Percentiles rank a stretch among this genome's conserved stretches.
Conservation (phyloP, 2,888 invertebrate species). For the Acleris holmiana region DNA sequence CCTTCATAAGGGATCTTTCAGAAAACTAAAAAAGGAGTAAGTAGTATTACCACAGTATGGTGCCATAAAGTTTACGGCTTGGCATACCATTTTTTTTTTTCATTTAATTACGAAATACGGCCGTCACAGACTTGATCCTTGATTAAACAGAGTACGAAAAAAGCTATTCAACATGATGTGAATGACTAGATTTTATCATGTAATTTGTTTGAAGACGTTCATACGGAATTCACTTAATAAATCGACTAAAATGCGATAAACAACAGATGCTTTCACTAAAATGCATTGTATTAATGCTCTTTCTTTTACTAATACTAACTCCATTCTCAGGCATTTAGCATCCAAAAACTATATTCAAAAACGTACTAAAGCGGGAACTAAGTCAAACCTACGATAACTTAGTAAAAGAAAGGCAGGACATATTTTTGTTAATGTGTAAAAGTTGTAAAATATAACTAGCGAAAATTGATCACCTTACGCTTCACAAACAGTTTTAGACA, state of each 20-base stretch:
- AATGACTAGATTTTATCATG: no score
- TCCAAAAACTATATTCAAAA: conserved; percentile 21
- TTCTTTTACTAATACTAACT: conserved; percentile 36
- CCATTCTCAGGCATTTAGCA: conserved; percentile 34
- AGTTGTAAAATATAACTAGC: conserved; percentile 44
- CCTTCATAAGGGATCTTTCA: no score
- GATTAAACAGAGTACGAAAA: no score
- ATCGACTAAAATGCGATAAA: neutral
- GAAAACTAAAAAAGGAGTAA: no score
- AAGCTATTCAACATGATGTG: no score
- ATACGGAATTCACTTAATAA: no score
- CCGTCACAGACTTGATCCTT: no score
- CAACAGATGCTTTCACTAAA: conserved; percentile 33
- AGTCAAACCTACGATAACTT: conserved; percentile 21
- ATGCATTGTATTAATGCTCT: conserved; percentile 20
- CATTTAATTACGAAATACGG: no score
- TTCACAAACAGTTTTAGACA: conserved; percentile 51
- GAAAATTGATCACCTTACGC: conserved; percentile 51
- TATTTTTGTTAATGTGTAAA: conserved; percentile 5
- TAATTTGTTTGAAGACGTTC: no score
- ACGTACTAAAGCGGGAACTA: conserved; percentile 27
- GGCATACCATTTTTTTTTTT: no score
- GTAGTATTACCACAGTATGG: no score
- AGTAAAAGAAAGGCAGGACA: conserved; percentile 35
- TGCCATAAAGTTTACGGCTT: no score